Conservation (phyloP, 2,797 vertebrate genomes). For the Manis crassicaudata region DNA sequence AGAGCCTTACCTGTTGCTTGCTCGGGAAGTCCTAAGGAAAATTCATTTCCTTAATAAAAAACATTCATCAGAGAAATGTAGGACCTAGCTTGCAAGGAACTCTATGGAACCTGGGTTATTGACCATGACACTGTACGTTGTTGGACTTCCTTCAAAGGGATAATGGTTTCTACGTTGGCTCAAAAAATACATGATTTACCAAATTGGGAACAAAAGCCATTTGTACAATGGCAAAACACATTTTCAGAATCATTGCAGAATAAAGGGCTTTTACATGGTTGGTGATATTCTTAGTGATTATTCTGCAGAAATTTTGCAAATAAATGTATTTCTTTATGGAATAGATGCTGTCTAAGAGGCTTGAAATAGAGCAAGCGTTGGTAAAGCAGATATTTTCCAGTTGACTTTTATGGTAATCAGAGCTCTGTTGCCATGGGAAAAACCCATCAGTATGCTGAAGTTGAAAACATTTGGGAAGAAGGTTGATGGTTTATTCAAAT, state of each 20-base stretch:
- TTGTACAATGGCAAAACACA: neutral
- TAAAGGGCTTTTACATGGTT: neutral
- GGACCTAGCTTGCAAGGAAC: neutral
- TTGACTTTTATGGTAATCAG: slow-evolving; percentile 58
- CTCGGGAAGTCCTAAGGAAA: slow-evolving; percentile 3
- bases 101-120: neutral
- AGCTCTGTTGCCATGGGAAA: slow-evolving; percentile 51
- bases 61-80: neutral
- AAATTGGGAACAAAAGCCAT: slow-evolving; percentile 1
- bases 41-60: neutral
- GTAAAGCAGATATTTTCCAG: slow-evolving; percentile 63
- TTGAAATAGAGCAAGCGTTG: slow-evolving; percentile 61
- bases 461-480: slow-evolving; percentile 46
- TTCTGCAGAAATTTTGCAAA: slow-evolving; percentile 39
- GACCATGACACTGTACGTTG: neutral
- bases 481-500: neutral
- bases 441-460: slow-evolving; percentile 39
- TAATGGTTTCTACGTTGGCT: neutral
- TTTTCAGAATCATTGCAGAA: slow-evolving; percentile 36
- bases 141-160: neutral
- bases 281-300: neutral
- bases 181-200: neutral
- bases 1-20: neutral
- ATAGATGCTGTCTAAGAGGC: slow-evolving; percentile 29
- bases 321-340: slow-evolving; percentile 28